Evolutionary conservation across 2,797 vertebrate species (phyloP).

Genomic region (Eremophila alpestris): DNA sequence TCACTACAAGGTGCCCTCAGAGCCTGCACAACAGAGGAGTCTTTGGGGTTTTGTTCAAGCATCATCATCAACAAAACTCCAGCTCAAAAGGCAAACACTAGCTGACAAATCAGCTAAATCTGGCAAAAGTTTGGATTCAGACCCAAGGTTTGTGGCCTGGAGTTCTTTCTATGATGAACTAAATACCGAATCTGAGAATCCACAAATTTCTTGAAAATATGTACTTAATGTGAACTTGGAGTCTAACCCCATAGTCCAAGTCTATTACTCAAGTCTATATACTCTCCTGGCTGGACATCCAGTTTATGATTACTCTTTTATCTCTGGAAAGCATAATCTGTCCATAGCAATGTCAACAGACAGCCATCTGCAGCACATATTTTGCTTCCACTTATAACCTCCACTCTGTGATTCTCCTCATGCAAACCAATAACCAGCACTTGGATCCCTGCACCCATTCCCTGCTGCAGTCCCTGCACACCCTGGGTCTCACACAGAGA

Average conservation of each 20-base stretch:
- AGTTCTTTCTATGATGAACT: not conserved
- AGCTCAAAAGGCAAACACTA: not conserved
- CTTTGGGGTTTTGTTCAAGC: not conserved
- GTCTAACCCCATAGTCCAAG: not conserved
- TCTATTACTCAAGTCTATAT: slow-evolving; percentile 20
- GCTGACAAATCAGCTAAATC: not conserved
- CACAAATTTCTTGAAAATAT: slow-evolving; percentile 41
- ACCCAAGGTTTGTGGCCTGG: not conserved
- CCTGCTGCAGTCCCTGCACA: not conserved
- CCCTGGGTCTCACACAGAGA: not conserved
- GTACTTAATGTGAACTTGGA: slow-evolving; percentile 29
- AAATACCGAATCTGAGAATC: not conserved
- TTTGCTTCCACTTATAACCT: slow-evolving; percentile 46
- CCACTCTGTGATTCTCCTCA: slow-evolving; percentile 19
- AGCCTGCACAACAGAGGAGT: not conserved
- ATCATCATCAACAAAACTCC: not conserved
- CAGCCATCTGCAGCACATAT: slow-evolving; percentile 41
- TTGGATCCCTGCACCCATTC: not conserved
- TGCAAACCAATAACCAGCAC: not conserved
- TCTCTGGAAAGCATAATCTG: slow-evolving; percentile 53
- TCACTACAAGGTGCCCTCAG: not conserved
- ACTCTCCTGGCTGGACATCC: slow-evolving; percentile 43
- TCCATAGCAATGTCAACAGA: slow-evolving; percentile 52
- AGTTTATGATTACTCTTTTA: slow-evolving; percentile 41
- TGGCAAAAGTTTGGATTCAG: not conserved